Base-by-base conservation (phyloP, 2,113 vertebrate genomes). In the Strigops habroptila region DNA sequence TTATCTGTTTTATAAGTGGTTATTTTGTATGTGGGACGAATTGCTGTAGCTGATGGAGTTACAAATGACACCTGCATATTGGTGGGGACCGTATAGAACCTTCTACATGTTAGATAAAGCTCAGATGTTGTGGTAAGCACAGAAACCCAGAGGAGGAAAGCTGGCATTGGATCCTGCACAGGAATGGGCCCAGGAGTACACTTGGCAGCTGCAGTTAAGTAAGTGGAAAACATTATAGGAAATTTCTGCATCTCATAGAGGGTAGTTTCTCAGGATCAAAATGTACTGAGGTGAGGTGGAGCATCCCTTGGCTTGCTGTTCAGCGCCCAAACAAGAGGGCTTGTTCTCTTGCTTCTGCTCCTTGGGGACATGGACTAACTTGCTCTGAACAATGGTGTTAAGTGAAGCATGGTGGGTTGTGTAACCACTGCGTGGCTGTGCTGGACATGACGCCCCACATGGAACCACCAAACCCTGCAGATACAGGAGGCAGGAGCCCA, bases 71-170 rank as follows among this genome's bases (percentile, higher is more conserved):
- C 22, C 69, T 31, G 49, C 55, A 70, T 28, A 41, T 27, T 2
- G 14, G 37, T 27, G 28, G 5, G n/a, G 6, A 39, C 51, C 27
- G 78, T 10, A 5, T 33, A 23, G 65, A 77, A 4, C 33, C 10
- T 63, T 5, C 12, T 2, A 2, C 7, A 0, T 3, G 21, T 27
- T 33, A 7, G 62, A 65, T 2, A 51, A 53, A 44, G 4, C 18
- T 83, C 41, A 13, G 33, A 2, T 4, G 21, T 10, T 15, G 49
- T 12, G 41, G 57, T 3, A 7, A 43, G 28, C 22, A n/a, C 44
- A n/a, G 63, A 13, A 68, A 10, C 28, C 33, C 73, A 55, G 51
- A 25, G n/a, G 22, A 39, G 31, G 18, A 55, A 62, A 16, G 15
- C 25, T 39, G 55, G 18, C 18, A 3, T 2, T 28, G 55, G 60